Evolutionary conservation across 2,888 invertebrate genomes (phyloP).

Genomic region (Cheiracanthium punctorium): DNA sequence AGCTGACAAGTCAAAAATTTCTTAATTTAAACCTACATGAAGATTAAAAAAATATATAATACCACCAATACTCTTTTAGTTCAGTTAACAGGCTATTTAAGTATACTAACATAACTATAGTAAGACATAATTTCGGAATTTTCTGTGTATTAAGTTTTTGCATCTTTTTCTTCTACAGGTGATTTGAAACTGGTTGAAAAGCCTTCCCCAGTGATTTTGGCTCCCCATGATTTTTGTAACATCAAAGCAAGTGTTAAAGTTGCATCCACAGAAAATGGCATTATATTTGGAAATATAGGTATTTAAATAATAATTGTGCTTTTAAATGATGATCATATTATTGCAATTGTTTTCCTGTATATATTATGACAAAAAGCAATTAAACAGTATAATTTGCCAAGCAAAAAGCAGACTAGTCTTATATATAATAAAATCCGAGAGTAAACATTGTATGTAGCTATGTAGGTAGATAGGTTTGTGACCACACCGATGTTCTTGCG

Average conservation of each 20-base stretch:
- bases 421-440: no score
- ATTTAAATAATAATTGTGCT: slow-evolving; percentile 70
- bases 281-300: slow-evolving; percentile 99
- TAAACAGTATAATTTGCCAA: neutral
- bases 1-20: no score
- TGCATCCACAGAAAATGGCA: slow-evolving; percentile 99
- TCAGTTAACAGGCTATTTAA: no score
- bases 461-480: no score
- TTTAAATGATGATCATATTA: neutral
- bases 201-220: slow-evolving; percentile 95
- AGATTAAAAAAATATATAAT: no score
- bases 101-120: no score
- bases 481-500: no score
- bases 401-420: neutral
- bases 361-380: neutral
- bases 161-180: slow-evolving; percentile 78
- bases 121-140: no score
- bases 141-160: neutral
- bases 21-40: no score
- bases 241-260: slow-evolving; percentile 99
- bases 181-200: slow-evolving; percentile 98
- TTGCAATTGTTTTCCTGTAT: neutral
- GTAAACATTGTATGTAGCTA: no score
- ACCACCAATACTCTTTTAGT: no score
- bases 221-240: slow-evolving; percentile 97